A percentile compares a stretch with the other conserved stretches of the same genome.
These are phyloP conservation scores for Eulemur albifrons DNA, from an alignment of 2,797 vertebrate genomes.

Conservation along the genomic window DNA sequence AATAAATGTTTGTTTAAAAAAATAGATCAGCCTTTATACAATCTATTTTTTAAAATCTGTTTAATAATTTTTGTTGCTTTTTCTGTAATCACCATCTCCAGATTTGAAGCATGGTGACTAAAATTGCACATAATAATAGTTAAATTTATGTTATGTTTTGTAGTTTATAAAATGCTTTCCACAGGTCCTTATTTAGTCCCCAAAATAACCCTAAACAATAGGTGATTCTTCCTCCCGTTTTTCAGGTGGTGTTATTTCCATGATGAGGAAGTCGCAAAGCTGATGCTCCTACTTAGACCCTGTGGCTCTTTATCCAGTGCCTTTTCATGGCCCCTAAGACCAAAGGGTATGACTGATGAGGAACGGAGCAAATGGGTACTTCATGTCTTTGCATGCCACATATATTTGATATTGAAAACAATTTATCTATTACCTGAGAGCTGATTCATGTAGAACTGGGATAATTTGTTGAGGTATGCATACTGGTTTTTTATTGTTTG, in stretches of 20 bases:
- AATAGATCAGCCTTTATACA: neutral
- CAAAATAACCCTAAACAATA: neutral
- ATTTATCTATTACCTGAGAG: neutral
- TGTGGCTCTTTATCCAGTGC: neutral
- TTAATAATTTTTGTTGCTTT: constrained; percentile 36
- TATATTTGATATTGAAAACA: neutral
- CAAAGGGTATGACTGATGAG: neutral
- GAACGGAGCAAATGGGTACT: neutral
- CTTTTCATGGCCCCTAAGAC: neutral
- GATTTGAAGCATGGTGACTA: neutral
- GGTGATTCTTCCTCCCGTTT: neutral
- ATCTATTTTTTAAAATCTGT: neutral
- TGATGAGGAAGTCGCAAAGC: neutral
- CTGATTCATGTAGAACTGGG: neutral
- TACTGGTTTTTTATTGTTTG: neutral
- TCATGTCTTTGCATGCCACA: neutral
- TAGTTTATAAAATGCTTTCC: constrained; percentile 17
- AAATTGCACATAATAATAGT: neutral
- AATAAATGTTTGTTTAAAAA: neutral
- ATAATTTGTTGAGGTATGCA: neutral
- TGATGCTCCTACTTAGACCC: neutral
- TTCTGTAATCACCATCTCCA: neutral
- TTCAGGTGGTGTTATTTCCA: neutral
- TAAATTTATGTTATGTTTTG: neutral
- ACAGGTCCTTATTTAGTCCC: neutral